Conservation (phyloP, 2,113 vertebrate species). For the Gymnogyps californianus region DNA sequence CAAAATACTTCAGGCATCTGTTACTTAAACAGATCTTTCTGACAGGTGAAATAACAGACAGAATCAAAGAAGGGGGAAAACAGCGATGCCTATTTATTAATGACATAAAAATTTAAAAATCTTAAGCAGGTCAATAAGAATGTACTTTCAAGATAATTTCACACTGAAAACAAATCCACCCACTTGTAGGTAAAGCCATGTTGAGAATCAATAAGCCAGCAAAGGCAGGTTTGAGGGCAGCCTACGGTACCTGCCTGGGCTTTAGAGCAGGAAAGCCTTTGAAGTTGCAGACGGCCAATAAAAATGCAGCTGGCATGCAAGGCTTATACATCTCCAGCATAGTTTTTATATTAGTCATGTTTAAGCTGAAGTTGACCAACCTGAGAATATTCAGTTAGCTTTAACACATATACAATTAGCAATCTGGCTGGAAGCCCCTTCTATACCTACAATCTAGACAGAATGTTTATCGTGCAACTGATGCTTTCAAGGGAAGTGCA, state of each 20-base stretch:
- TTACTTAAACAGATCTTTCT: slow-evolving; percentile 1
- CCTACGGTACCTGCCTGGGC: slow-evolving; percentile 52
- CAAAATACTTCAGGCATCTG: slow-evolving; percentile 48
- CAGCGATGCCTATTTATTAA: not conserved
- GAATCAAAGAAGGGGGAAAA: not conserved
- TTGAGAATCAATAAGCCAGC: slow-evolving; percentile 72
- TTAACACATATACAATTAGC: not conserved
- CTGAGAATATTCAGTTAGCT: not conserved
- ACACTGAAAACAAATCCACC: slow-evolving; percentile 17
- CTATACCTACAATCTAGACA: not conserved
- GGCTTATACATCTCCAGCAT: slow-evolving; percentile 2
- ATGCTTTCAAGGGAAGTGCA: not conserved
- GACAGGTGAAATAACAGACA: slow-evolving; percentile 23
- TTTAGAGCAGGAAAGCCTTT: slow-evolving; percentile 74
- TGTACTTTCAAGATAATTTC: not conserved
- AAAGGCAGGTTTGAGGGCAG: slow-evolving; percentile 32
- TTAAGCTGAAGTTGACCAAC: not conserved
- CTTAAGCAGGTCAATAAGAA: not conserved
- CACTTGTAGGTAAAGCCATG: slow-evolving; percentile 49
- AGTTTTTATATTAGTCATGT: slow-evolving; percentile 20
- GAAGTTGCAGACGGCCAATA: slow-evolving; percentile 78
- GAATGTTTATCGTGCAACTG: not conserved
- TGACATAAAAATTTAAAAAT: not conserved
- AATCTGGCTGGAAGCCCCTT: not conserved
- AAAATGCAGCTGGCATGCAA: slow-evolving; percentile 74